Evolutionary conservation across 2,888 invertebrate genomes (phyloP), one percentile per base, ranked within the genome.

Genomic region (Nymphalis polychloros): DNA sequence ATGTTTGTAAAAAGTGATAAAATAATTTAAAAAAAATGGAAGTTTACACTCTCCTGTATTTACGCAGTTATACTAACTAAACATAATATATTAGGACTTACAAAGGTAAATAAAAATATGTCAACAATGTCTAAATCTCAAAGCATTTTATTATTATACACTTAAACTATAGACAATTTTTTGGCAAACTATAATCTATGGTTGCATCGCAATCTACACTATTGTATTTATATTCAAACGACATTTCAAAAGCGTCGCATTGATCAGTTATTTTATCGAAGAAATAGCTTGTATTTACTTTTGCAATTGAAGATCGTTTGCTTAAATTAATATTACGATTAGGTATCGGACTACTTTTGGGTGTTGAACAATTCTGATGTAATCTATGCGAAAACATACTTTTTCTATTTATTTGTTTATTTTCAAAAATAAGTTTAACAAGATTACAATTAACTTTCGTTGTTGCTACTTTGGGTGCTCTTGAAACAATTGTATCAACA

Each of bases 161-260:
- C 41, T 5, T 16, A 23, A 52, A 13, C 55, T 77, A 88, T 64
- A 88, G 76, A 73, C 77, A 77, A 53, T 89, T 83, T 73, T 87
- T 81, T 59, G 86, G 88, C 70, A 89, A 82, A 78, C 88, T 88
- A 76, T 85, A 87, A 62, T 90, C 87, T 35, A 85, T 78, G 47
- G 87, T 90, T n/a, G 78, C 71, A 75, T 86, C 81, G 75, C 76
- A 82, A 73, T 87, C 86, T 41, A 73, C 82, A 76, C 81, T 83
- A 68, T 80, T 83, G 63, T 86, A 81, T 75, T 88, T 90, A 65
- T 84, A 78, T 65, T 93, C 90, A 72, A 95, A 81, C 5, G 94
- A 93, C 77, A 93, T 89, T 83, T 95, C 95, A 78, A 95, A 95
- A 16, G 93, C 92, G 81, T 95, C 95, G n/a, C 88, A 83, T 49